Evolutionary conservation across 1,140 invertebrate genomes (phyloP).

Genomic region (Drosophila tropicalis): DNA sequence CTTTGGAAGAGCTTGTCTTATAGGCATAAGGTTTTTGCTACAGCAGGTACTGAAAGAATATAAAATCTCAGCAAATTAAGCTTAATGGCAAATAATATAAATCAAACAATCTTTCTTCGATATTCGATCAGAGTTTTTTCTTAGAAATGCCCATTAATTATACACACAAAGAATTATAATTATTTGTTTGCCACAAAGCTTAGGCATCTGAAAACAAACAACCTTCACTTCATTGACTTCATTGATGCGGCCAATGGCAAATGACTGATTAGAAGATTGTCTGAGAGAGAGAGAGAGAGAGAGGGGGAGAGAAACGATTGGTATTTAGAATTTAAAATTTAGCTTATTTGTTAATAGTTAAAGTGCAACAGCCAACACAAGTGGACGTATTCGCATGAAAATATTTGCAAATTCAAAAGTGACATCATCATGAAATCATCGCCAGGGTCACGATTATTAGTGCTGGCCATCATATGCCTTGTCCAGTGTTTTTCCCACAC

Average conservation of each 20-base stretch:
- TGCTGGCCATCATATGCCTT: constrained; percentile 27
- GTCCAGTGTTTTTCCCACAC: constrained; percentile 23
- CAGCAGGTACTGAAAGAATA: neutral
- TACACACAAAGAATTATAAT: constrained; percentile 18
- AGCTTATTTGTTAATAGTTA: constrained; percentile 45
- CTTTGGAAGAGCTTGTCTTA: too few species aligned
- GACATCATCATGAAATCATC: constrained; percentile 63
- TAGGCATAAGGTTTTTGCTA: too few species aligned
- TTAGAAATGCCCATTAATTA: constrained; percentile 33
- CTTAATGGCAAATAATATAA: neutral
- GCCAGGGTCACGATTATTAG: constrained; percentile 21
- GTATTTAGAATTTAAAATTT: constrained; percentile 31
- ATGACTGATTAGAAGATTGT: constrained; percentile 57
- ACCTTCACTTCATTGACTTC: constrained; percentile 44
- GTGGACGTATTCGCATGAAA: constrained; percentile 47
- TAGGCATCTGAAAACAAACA: constrained; percentile 31
- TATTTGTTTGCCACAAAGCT: constrained; percentile 14
- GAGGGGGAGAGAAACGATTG: neutral
- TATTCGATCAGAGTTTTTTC: constrained; percentile 27
- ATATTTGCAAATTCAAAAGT: constrained; percentile 21
- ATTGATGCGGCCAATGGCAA: constrained; percentile 57
- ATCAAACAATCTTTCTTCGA: neutral
- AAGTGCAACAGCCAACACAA: constrained; percentile 64
- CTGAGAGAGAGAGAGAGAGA: constrained; percentile 15
- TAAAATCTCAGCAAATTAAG: neutral